Evolutionary conservation across 2,797 vertebrate genomes (phyloP), one percentile per base, ranked within the genome.

Genomic region (Fistularia commersonii): DNA sequence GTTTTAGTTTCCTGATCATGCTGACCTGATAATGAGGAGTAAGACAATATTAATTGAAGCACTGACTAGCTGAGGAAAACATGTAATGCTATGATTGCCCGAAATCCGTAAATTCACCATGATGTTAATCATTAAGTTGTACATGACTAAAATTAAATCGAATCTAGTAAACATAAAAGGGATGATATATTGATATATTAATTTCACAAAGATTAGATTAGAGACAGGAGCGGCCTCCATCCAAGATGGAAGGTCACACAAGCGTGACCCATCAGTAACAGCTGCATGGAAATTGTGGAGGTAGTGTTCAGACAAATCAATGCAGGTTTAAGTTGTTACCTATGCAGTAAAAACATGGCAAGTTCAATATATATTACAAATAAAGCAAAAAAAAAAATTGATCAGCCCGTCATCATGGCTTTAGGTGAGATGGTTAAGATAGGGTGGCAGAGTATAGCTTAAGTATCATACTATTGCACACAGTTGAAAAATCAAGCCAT

Each of bases 401-500:
- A 23, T 4, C 8, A 44, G 11, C 11, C 7, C 0, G n/a, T 51
- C 34, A 15, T 35, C 39, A 14, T 39, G 51, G 51, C 33, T 46
- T 53, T 0, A 11, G 44, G 34, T 14, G 9, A 13, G 6, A 5
- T 32, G 44, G 23, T 51, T 11, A 37, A 23, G 11, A 64, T 9
- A 1, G 41, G 45, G 46, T 49, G 57, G 35, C 12, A 11, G 35
- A 58, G 57, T 13, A 41, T 59, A 37, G 57, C 64, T 67, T 57
- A 64, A 63, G 74, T 36, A 43, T 39, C 51, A 23, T 44, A 65
- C 74, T 62, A 61, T 38, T 15, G 35, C 8, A 31, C 32, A 61
- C 13, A 40, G 10, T 43, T 66, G 49, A 56, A 66, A 71, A 61
- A 59, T 65, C 61, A 65, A 65, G 56, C 54, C 61, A 56, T 15